Evolutionary conservation across 23 tunicate genomes (phyloP).

Genomic region (Botrylloides violaceus): DNA sequence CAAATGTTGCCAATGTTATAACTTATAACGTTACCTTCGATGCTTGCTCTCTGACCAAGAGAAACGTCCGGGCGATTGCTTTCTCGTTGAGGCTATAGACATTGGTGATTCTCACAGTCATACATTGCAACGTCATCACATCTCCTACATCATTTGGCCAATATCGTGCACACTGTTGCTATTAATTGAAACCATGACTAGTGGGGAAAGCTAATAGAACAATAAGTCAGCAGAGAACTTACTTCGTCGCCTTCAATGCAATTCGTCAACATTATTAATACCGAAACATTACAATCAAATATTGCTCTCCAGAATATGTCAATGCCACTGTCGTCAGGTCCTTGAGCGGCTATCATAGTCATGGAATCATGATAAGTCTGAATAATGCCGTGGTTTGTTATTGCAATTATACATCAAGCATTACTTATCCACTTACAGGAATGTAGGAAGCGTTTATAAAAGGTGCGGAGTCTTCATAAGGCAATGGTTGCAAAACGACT

Average conservation of each 20-base stretch:
- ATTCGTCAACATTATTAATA: background rate
- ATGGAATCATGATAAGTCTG: background rate
- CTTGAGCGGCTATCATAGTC: conserved; percentile 8
- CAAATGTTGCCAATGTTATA: too few species aligned
- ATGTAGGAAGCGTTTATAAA: conserved; percentile 1
- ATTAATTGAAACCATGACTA: too few species aligned
- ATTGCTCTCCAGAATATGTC: background rate
- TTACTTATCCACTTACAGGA: background rate
- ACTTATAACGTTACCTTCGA: background rate
- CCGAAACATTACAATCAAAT: background rate
- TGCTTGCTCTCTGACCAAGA: background rate
- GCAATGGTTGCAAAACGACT: background rate
- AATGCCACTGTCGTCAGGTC: background rate
- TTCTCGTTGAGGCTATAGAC: background rate
- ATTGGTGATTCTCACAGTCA: background rate
- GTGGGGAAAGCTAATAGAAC: too few species aligned
- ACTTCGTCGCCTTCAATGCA: background rate
- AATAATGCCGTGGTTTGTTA: too few species aligned
- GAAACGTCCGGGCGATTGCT: background rate
- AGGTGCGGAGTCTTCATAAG: background rate
- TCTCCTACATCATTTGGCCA: background rate
- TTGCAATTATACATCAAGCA: too few species aligned
- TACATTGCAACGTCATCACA: background rate
- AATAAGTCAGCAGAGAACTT: too few species aligned
- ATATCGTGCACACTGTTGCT: conserved; percentile 3